Conservation (phyloP, 1,140 invertebrate genomes). For the Eulimnadia texana region DNA sequence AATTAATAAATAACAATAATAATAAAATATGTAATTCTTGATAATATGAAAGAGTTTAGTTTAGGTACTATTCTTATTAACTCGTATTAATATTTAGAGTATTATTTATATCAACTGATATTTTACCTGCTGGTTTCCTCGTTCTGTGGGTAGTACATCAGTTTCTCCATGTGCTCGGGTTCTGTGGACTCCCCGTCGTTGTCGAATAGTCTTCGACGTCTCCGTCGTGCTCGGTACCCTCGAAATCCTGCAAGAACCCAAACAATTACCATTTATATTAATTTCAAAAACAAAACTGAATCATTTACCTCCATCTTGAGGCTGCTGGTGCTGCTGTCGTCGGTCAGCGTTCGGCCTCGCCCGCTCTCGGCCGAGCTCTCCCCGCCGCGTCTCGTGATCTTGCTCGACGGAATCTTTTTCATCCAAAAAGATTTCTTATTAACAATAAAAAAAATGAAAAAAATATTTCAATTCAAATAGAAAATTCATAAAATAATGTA, state of each 20-base stretch:
- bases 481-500: too few relatives aligned
- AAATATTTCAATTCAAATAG: not conserved
- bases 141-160: constrained; percentile 41
- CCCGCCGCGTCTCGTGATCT: constrained; percentile 12
- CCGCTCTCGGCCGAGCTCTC: constrained; percentile 16
- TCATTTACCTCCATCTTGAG: constrained; percentile 43
- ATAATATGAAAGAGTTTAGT: too few relatives aligned
- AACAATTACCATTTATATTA: constrained; percentile 13
- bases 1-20: constrained; percentile 2
- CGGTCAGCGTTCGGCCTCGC: constrained; percentile 35
- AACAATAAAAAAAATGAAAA: not conserved
- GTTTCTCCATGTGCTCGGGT: constrained; percentile 42
- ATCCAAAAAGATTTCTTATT: not conserved
- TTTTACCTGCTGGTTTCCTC: constrained; percentile 35
- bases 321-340: constrained; percentile 52
- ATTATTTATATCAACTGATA: not conserved
- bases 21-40: not conserved
- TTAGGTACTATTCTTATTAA: too few relatives aligned
- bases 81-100: too few relatives aligned
- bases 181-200: constrained; percentile 45
- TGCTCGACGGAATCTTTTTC: constrained; percentile 1
- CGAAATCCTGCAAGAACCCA: constrained; percentile 39
- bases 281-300: constrained; percentile 1
- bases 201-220: constrained; percentile 72
- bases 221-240: constrained; percentile 67